These are phyloP conservation scores for Megalops atlanticus DNA, from an alignment of 2,113 vertebrate genomes.

Conservation along the genomic window DNA sequence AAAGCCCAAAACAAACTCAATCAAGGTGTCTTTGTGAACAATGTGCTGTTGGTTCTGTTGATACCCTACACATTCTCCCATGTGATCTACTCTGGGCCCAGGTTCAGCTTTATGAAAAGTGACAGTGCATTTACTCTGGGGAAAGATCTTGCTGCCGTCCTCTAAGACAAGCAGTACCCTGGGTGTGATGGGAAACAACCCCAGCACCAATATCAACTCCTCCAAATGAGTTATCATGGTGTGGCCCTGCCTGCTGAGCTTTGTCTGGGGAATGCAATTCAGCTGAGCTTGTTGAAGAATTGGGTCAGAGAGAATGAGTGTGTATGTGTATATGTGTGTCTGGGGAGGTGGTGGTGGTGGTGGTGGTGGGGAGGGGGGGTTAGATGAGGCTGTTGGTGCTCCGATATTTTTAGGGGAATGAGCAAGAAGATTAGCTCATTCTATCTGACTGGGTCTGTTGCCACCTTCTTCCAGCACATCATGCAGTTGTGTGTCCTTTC, in stretches of 20 bases:
- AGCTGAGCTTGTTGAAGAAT: neutral
- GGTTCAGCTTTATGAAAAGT: neutral
- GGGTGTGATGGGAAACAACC: neutral
- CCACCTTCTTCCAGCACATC: neutral
- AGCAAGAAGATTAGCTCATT: neutral
- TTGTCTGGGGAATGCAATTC: neutral
- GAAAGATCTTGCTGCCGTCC: neutral
- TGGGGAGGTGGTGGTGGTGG: neutral
- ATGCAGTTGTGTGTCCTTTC: neutral
- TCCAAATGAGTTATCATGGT: conserved; percentile 4
- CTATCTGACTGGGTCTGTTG: neutral
- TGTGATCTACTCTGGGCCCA: neutral
- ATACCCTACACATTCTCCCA: neutral
- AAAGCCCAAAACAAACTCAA: neutral
- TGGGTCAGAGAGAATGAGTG: neutral
- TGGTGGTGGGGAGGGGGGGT: no score
- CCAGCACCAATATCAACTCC: neutral
- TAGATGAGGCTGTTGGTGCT: neutral
- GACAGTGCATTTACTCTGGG: neutral
- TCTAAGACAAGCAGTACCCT: neutral
- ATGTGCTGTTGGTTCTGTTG: neutral
- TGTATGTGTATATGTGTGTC: neutral
- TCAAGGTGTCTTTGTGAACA: neutral
- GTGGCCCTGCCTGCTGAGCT: neutral
- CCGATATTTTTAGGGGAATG: neutral